Base-by-base conservation (phyloP, 2,888 invertebrate genomes). In the Adineta ricciae region DNA sequence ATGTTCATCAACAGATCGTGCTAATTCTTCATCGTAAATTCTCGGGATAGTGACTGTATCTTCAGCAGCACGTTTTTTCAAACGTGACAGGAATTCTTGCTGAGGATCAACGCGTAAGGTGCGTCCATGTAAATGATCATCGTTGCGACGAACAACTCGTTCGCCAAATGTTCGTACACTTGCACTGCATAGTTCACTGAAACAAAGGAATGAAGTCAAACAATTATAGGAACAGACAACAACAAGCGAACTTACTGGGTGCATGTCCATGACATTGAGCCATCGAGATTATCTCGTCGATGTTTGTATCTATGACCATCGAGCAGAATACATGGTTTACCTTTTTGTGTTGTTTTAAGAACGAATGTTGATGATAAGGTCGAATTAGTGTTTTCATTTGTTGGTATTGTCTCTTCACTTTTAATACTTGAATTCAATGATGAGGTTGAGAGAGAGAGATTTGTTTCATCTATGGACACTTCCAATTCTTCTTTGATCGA, bases 81-180 rank as follows among this genome's bases (percentile, higher is more conserved):
- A 78, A 24, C 78, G 38, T 4, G 78, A 38, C 14, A 78, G 41
- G 41, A 78, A 78, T 78, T 78, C 78, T n/a, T 78, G 78, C 14
- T 41, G 41, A 2, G 78, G 78, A 78, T 78, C 78, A 78, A 78
- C 78, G n/a, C 78, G 78, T 41, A 78, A 41, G 9, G 41, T 78
- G 41, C 78, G 78, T 41, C 41, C 78, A 41, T 78, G 78, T 78
- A 78, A 78, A 78, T 78, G 78, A 41, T 78, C 78, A 78, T 78
- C 78, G 41, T 78, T 78, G n/a, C 78, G 78, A 11, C 78, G 78
- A 41, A 78, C 78, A n/a, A 78, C 78, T 14, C 78, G 41, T 11
- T 78, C 78, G 14, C 41, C 41, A 41, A 41, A 78, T 41, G 78
- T 78, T 41, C 78, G 41, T n/a, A 78, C 78, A 41, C 78, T 78